These are phyloP conservation scores for Megaleporinus macrocephalus DNA, from an alignment of 2,113 vertebrate species.

Conservation along the genomic window DNA sequence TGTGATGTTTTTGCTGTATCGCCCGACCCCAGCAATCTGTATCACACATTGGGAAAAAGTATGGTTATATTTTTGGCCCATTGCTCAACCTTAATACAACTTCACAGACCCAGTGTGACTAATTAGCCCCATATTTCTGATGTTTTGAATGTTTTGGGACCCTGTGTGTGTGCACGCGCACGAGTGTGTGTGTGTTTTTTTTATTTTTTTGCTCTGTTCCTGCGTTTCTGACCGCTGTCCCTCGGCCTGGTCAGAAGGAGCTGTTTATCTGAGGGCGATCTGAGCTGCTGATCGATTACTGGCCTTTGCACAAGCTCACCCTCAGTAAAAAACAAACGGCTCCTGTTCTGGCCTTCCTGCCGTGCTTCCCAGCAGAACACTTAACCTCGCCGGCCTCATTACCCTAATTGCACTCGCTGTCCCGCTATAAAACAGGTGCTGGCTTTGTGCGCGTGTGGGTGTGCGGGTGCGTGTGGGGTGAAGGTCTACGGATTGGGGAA, in stretches of 20 bases:
- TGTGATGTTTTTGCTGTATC: too few relatives aligned
- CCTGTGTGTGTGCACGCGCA: too few relatives aligned
- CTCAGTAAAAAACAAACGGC: constrained; percentile 32
- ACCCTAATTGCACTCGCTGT: constrained; percentile 49
- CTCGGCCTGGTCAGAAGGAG: not conserved
- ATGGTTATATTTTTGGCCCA: too few relatives aligned
- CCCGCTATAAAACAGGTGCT: constrained; percentile 50
- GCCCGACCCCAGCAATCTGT: too few relatives aligned
- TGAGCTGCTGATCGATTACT: constrained; percentile 45
- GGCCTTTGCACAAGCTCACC: constrained; percentile 8
- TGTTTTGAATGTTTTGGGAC: too few relatives aligned
- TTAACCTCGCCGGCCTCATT: constrained; percentile 50
- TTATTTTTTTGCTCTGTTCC: too few relatives aligned
- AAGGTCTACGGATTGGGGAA: constrained; percentile 37
- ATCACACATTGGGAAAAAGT: too few relatives aligned
- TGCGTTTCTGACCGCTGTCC: not conserved
- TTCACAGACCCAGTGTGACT: not conserved
- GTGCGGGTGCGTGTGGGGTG: constrained; percentile 21
- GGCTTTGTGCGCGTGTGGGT: constrained; percentile 15
- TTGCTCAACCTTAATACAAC: too few relatives aligned
- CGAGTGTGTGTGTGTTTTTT: too few relatives aligned
- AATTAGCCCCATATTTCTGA: not conserved
- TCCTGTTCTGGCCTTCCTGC: constrained; percentile 46
- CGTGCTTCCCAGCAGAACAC: constrained; percentile 40
- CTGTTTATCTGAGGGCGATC: not conserved